These are phyloP conservation scores for Scophthalmus maximus DNA, from an alignment of 2,113 vertebrate genomes.

Conservation along the genomic window DNA sequence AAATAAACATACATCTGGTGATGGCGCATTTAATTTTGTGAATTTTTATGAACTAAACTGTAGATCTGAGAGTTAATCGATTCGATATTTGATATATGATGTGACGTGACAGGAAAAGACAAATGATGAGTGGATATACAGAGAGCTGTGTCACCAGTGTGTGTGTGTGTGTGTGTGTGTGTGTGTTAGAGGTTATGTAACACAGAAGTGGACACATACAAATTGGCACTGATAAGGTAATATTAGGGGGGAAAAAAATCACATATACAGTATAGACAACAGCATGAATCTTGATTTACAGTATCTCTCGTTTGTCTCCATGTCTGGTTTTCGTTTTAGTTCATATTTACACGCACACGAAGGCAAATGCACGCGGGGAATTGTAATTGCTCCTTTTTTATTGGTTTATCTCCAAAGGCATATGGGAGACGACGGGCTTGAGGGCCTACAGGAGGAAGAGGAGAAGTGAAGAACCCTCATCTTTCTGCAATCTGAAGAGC, in stretches of 20 bases:
- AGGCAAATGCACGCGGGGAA: background rate
- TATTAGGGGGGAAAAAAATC: background rate
- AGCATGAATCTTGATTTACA: background rate
- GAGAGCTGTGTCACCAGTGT: background rate
- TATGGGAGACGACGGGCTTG: background rate
- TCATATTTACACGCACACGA: background rate
- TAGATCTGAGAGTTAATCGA: too few species aligned
- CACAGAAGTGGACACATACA: constrained; percentile 1
- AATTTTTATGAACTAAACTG: too few species aligned
- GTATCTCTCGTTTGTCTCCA: background rate
- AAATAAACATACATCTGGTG: too few species aligned
- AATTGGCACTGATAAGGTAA: background rate
- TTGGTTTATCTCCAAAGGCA: background rate
- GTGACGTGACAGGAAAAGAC: background rate
- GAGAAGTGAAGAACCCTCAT: constrained; percentile 12
- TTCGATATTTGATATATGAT: too few species aligned
- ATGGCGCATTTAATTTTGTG: too few species aligned
- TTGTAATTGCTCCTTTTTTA: background rate
- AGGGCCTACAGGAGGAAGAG: background rate
- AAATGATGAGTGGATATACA: too few species aligned
- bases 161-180: constrained; percentile 1
- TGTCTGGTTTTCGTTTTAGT: background rate
- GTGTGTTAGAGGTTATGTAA: background rate
- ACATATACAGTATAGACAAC: background rate
- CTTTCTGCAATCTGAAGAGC: constrained; percentile 17